A percentile compares a stretch with the other conserved stretches of the same genome.
These are phyloP conservation scores for Melanophora roralis DNA, from an alignment of 2,888 invertebrate species.

Conservation along the genomic window DNA sequence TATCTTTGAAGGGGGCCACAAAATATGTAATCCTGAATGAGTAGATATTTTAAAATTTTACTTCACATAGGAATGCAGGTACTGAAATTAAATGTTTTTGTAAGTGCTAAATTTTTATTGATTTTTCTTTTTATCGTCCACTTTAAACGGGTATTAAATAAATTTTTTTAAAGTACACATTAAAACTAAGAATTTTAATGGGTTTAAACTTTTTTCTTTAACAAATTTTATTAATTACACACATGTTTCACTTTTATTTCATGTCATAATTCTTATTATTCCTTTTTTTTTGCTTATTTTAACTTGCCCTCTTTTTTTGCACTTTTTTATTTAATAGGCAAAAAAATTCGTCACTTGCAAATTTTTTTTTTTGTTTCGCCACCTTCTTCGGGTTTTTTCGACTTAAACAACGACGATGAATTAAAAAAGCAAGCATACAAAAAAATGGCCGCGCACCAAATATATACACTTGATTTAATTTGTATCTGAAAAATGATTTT, in stretches of 20 bases:
- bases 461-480: constrained; percentile 66
- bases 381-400: constrained; percentile 61
- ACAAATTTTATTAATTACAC: constrained; percentile 55
- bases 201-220: constrained; percentile 2
- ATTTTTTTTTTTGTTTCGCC: constrained; percentile 58
- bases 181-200: constrained; percentile 1
- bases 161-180: background rate
- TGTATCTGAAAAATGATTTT: constrained; percentile 48
- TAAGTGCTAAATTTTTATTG: constrained; percentile 20
- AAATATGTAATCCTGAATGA: background rate
- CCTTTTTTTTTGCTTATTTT: constrained; percentile 25
- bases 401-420: constrained; percentile 53
- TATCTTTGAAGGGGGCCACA: constrained; percentile 3
- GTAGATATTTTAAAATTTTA: background rate
- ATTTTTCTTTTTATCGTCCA: constrained; percentile 31
- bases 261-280: constrained; percentile 9
- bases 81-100: background rate
- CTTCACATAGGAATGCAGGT: constrained; percentile 2
- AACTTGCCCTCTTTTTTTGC: constrained; percentile 63
- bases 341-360: constrained; percentile 59
- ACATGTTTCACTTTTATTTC: constrained; percentile 33
- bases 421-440: constrained; percentile 62
- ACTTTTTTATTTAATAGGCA: constrained; percentile 59
- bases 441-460: constrained; percentile 75
- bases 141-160: constrained; percentile 1